Evolutionary conservation across 2,797 vertebrate genomes (phyloP), one percentile per base, ranked within the genome.

Genomic region (Gadopsis marmoratus): DNA sequence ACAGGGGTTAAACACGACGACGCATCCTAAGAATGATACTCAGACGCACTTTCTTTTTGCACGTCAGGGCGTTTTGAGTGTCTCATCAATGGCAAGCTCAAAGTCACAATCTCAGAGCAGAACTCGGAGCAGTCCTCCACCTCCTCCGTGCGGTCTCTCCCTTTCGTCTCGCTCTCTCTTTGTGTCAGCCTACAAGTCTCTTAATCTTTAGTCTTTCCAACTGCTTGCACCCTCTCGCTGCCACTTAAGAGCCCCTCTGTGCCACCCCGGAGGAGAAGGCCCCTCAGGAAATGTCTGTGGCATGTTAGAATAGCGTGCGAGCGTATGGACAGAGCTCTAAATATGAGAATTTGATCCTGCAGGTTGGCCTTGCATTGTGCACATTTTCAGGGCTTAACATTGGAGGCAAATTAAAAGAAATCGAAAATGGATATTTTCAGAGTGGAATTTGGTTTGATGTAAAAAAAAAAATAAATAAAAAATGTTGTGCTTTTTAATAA

Each of bases 161-260:
- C 37, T n/a, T 33, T 33, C 69, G 2, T 76, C 33, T 60, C 23
- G 13, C 58, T 53, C 53, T 70, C 61, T 60, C 41, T 68, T 31
- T 65, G 61, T 33, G 75, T 55, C 70, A 60, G 55, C 76, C 73
- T 60, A 77, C 65, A 71, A 19, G 84, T 76, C 69, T 53, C 65
- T 68, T 76, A 45, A 74, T 74, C 56, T 65, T n/a, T 7, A 35
- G 47, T 23, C 68, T 51, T 53, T 74, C 55, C 37, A 39, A 50
- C 55, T 47, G 60, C 67, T 54, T 67, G 31, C 41, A 54, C 29
- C 60, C 37, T 63, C 74, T 61, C 69, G 50, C 23, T 62, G 50
- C 51, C 60, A 59, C 67, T 66, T 9, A 59, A 72, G 21, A 39
- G 39, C 48, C 56, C 41, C 54, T 53, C 23, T 43, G 68, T 41